Evolutionary conservation across 2,113 vertebrate genomes (phyloP).

Genomic region (Saguinus imperator): DNA sequence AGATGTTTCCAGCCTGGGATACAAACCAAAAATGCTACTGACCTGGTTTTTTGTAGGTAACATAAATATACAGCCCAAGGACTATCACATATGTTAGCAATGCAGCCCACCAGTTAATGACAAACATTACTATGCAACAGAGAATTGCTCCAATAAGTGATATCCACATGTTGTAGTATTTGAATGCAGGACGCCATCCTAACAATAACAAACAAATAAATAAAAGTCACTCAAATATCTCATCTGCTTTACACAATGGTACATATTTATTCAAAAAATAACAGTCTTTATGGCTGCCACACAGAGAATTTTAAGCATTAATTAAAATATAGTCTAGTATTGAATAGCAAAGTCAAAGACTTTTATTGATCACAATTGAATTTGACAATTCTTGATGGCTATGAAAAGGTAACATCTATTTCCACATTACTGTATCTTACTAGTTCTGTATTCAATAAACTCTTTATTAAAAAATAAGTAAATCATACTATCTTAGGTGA

Average conservation of each 20-base stretch:
- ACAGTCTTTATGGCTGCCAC: background rate
- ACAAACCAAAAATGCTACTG: slow-evolving; percentile 60
- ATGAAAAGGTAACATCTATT: background rate
- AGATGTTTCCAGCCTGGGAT: slow-evolving; percentile 20
- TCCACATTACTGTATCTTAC: background rate
- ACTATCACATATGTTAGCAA: slow-evolving; percentile 97
- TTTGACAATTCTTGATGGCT: background rate
- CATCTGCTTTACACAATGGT: background rate
- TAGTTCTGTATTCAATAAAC: background rate
- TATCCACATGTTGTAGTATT: slow-evolving; percentile 99
- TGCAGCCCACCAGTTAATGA: slow-evolving; percentile 99
- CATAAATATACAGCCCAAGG: slow-evolving; percentile 97
- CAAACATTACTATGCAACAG: slow-evolving; percentile 98
- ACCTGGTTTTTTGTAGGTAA: slow-evolving; percentile 99
- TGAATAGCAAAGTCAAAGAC: background rate
- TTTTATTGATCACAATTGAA: background rate
- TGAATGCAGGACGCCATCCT: slow-evolving; percentile 99
- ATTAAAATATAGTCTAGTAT: background rate
- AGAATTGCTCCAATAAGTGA: slow-evolving; percentile 94
- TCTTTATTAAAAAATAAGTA: background rate
- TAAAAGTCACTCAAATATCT: background rate
- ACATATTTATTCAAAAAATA: background rate
- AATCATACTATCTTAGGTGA: background rate
- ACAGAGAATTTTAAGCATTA: background rate
- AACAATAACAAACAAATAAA: slow-evolving; percentile 58